Evolutionary conservation across 2,113 vertebrate genomes (phyloP), one percentile per base, ranked within the genome.

Genomic region (Parus major): DNA sequence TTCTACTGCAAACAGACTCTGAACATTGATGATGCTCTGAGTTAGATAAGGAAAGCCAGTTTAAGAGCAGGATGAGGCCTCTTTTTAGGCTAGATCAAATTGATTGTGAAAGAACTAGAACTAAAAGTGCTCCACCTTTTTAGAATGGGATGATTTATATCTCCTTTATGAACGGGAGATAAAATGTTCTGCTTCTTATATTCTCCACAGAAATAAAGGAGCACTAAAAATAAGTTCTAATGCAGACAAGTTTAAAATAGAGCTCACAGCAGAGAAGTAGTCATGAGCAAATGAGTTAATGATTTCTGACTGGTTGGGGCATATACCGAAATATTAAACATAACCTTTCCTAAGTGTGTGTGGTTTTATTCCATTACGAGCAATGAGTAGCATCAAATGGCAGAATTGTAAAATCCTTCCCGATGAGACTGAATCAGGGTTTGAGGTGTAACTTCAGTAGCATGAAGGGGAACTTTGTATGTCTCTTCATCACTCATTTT

Each of bases 101-200:
- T 71, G 91, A 89, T 83, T 71, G 52, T 2, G 2, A 75, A 79
- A 92, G 95, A 80, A 41, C 59, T 70, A 42, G 75, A 93, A 86
- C 49, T 82, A 84, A 86, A 96, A 92, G 88, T 69, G 46, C 75
- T 96, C 89, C 77, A 91, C 69, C 89, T 92, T 95, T 94, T 96
- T 87, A 88, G 76, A 92, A 91, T 83, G 42, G 72, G 59, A 68
- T 95, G 95, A 96, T 96, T 97, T 95, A 95, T 96, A 80, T 90
- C 91, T 93, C 35, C 42, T 94, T 96, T 92, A 96, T 92, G 94
- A 89, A 28, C 68, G 75, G 47, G 68, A 95, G 91, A 93, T 90
- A 90, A 96, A 96, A 84, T 91, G 82, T 94, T 97, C 91, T 88
- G 77, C 89, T 93, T 92, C 82, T 88, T 75, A 77, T 64, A 82